Percentiles rank a stretch among this genome's conserved stretches.
Conservation (phyloP, 1,140 invertebrate species). For the Aphelenchoides fujianensis region DNA sequence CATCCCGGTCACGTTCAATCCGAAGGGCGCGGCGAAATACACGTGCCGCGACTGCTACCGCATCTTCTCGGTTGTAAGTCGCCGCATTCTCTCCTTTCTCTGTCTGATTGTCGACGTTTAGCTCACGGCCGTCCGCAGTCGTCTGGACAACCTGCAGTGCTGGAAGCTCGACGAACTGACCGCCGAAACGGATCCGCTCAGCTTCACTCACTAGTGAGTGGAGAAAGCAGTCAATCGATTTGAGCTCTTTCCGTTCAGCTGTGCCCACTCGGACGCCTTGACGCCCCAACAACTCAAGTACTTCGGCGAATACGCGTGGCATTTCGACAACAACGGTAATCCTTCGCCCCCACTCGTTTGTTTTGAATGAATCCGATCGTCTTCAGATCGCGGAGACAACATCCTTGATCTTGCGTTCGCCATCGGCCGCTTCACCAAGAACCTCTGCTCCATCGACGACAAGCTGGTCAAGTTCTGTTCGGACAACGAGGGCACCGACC, state of each 20-base stretch:
- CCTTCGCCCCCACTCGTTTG: neutral
- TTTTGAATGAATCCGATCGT: no score
- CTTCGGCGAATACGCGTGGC: neutral
- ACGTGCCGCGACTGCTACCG: neutral
- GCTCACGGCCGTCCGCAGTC: neutral
- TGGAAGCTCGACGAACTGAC: neutral
- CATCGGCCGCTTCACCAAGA: neutral
- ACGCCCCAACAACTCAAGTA: neutral
- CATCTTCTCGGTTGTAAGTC: neutral
- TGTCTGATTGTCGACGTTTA: neutral
- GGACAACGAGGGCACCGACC: neutral
- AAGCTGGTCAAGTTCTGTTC: neutral
- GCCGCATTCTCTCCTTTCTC: no score
- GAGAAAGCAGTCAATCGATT: no score
- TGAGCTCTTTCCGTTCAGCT: no score
- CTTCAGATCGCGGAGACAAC: slow-evolving; percentile 1
- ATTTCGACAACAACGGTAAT: neutral
- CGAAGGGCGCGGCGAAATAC: neutral
- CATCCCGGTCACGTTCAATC: neutral
- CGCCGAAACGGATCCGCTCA: neutral
- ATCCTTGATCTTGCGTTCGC: neutral
- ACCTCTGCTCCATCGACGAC: neutral
- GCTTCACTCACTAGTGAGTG: neutral
- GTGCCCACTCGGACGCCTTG: neutral
- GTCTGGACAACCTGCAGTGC: neutral